Conservation (phyloP, 2,113 vertebrate species). For the Eulacestoma nigropectus region DNA sequence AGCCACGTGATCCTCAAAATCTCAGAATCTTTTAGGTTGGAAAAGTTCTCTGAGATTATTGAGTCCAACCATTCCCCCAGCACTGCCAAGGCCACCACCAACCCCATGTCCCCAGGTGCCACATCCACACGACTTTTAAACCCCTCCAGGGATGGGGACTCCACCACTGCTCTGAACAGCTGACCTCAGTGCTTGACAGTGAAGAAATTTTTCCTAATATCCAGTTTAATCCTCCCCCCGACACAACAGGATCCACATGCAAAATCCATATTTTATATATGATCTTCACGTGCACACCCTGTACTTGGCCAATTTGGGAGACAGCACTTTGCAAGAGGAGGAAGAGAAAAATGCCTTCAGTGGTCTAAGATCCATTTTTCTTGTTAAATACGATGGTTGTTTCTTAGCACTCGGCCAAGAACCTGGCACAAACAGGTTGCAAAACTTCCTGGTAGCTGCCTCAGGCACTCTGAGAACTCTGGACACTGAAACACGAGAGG, state of each 20-base stretch:
- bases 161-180: not conserved
- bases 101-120: not conserved
- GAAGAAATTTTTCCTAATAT: not conserved
- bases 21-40: not conserved
- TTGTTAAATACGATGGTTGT: not conserved
- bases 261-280: not conserved
- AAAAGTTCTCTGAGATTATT: not conserved
- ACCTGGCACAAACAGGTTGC: not conserved
- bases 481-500: not conserved
- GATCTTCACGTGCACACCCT: fast-evolving
- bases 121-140: not conserved
- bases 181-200: not conserved
- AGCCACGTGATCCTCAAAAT: not conserved
- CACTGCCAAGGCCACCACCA: not conserved
- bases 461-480: not conserved
- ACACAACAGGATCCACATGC: not conserved
- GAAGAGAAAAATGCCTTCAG: not conserved
- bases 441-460: not conserved
- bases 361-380: not conserved
- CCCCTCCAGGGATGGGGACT: too few relatives aligned
- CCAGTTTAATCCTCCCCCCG: not conserved
- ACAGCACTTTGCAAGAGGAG: not conserved
- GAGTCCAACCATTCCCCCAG: not conserved
- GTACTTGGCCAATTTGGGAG: not conserved
- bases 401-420: not conserved